These are phyloP conservation scores for Atta cephalotes DNA, from an alignment of 1,140 invertebrate species.

Conservation along the genomic window DNA sequence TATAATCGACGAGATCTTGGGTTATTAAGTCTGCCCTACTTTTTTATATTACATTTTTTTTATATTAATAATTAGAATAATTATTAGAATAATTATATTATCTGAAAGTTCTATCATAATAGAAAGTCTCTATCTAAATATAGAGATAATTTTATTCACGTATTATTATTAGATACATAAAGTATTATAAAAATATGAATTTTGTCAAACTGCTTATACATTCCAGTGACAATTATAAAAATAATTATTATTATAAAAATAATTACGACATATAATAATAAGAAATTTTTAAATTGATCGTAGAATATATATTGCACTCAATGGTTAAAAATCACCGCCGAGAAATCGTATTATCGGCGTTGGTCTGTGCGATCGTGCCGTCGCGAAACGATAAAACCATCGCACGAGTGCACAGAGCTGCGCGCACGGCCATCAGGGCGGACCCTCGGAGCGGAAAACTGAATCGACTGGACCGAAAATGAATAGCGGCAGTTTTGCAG, in stretches of 20 bases:
- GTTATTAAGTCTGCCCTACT: neutral
- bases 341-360: constrained; percentile 79
- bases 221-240: neutral
- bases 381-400: constrained; percentile 73
- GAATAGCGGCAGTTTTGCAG: constrained; percentile 86
- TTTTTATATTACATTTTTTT: too few species aligned
- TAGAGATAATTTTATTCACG: neutral
- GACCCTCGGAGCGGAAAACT: constrained; percentile 83
- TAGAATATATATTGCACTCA: neutral
- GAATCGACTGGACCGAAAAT: constrained; percentile 86
- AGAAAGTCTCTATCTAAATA: neutral
- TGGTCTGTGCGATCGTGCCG: constrained; percentile 42
- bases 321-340: constrained; percentile 65
- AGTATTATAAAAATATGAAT: neutral
- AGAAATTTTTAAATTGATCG: neutral
- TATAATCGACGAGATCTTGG: too few species aligned
- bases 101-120: neutral
- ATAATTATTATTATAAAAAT: constrained; percentile 12
- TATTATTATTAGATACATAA: neutral
- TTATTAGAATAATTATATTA: neutral
- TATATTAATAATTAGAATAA: neutral
- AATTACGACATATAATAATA: neutral
- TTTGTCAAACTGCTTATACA: neutral
- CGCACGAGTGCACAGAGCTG: constrained; percentile 55
- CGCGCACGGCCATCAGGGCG: constrained; percentile 66